Base-by-base conservation (phyloP, 2,797 vertebrate genomes). In the Thaleichthys pacificus region DNA sequence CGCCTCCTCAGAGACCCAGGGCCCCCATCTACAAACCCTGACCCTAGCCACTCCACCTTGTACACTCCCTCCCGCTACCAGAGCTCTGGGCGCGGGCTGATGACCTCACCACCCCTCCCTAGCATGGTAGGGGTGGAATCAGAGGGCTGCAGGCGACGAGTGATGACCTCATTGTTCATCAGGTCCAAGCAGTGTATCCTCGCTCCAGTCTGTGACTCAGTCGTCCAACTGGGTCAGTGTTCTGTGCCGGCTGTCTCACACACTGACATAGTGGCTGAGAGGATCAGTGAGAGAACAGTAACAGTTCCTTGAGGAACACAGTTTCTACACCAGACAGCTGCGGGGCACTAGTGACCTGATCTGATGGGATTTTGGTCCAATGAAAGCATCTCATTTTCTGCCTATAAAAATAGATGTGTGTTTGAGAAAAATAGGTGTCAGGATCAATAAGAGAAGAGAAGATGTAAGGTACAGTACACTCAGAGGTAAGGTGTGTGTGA, bases 191-290 rank as follows among this genome's bases (percentile, higher is more conserved):
- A 84, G 82, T 69, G 72, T 72, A 66, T 84, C 71, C 60, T 77
- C 67, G 70, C 71, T 21, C 76, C 75, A 19, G 77, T 69, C 73
- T 14, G 9, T 84, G 82, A 85, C 78, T 86, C 79, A 84, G 75
- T 73, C 68, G 68, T 49, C 75, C 77, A 87, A 88, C 80, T 86
- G 80, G 84, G 85, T 88, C 84, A 87, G 80, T 71, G 79, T 71
- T 69, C 72, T 75, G 42, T 58, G 79, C 76, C 54, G 4, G 8
- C 72, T 73, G 68, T 81, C 74, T 72, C 69, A 74, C 75, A 70
- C 35, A 58, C 35, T 66, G 38, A 49, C 68, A 82, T 73, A 77
- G 73, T 81, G 74, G 84, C 71, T 71, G 67, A 82, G 69, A 35
- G 42, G 67, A 57, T 22, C 66, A 32, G 17, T 9, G 51, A 32